Conservation (phyloP, 2,113 vertebrate species). For the Seriola dumerili region DNA sequence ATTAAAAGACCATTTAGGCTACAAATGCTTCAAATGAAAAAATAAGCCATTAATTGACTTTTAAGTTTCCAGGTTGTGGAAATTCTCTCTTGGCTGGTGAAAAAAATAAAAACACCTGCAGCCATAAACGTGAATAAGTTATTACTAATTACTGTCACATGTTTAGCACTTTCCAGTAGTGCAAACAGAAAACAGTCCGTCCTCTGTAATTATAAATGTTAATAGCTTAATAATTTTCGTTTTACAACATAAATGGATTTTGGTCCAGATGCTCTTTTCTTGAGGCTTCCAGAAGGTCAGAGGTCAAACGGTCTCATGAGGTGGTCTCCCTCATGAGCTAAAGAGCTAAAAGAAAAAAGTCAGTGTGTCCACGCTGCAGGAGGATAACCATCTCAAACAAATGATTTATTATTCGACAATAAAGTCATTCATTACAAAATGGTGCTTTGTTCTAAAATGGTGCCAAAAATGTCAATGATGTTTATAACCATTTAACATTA, state of each 20-base stretch:
- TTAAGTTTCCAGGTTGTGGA: not conserved
- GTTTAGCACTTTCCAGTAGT: not conserved
- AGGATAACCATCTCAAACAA: not conserved
- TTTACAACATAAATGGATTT: not conserved
- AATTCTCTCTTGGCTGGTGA: not conserved
- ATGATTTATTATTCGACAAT: not conserved
- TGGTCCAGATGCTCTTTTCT: not conserved
- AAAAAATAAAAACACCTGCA: not conserved
- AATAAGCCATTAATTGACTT: not conserved
- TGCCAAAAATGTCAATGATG: not conserved
- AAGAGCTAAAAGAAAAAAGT: not conserved
- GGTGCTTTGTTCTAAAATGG: not conserved
- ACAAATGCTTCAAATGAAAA: not conserved
- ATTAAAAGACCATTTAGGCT: no score
- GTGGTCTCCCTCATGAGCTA: not conserved
- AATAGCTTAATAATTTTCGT: not conserved
- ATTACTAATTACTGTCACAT: not conserved
- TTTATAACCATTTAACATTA: not conserved
- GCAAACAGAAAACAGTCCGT: not conserved
- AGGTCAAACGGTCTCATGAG: constrained; percentile 24
- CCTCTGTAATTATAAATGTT: not conserved
- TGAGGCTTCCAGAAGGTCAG: not conserved
- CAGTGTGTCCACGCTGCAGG: no score
- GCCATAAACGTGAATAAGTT: not conserved
- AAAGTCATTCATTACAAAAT: not conserved